Evolutionary conservation across 1,140 invertebrate genomes (phyloP).

Genomic region (Oncopodura yosiiana): DNA sequence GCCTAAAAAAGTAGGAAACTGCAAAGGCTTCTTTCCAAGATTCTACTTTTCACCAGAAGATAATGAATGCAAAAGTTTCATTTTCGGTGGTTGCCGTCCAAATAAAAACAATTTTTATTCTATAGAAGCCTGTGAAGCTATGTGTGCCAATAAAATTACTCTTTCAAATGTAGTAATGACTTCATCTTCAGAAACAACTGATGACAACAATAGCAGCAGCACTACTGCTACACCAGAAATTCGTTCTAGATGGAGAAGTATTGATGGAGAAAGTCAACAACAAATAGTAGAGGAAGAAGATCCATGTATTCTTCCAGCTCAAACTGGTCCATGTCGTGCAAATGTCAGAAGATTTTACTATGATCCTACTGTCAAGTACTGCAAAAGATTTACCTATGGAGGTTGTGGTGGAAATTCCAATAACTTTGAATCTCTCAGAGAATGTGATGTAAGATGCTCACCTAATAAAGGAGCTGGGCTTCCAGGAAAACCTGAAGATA

Average conservation of each 20-base stretch:
- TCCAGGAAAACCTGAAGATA: not conserved
- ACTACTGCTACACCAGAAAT: not conserved
- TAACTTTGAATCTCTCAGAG: slow-evolving; percentile 36
- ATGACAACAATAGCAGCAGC: not conserved
- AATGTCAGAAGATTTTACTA: slow-evolving; percentile 20
- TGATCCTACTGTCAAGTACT: slow-evolving; percentile 6
- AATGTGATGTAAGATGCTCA: slow-evolving; percentile 35
- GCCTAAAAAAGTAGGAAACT: slow-evolving; percentile 62
- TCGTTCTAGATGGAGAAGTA: not conserved
- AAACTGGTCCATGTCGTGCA: slow-evolving; percentile 18
- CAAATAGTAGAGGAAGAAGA: not conserved
- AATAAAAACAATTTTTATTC: slow-evolving; percentile 80
- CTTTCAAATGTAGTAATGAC: slow-evolving; percentile 1
- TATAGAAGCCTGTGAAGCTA: slow-evolving; percentile 60
- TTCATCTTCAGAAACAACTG: not conserved
- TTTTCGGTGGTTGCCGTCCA: slow-evolving; percentile 78
- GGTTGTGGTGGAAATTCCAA: slow-evolving; percentile 41
- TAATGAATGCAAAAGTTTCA: slow-evolving; percentile 66
- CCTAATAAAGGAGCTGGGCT: not conserved
- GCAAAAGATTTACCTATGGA: slow-evolving; percentile 35
- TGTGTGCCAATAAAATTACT: slow-evolving; percentile 44
- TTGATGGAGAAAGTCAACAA: not conserved
- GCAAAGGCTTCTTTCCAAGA: slow-evolving; percentile 66
- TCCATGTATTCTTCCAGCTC: slow-evolving; percentile 11
- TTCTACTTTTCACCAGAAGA: slow-evolving; percentile 68